Evolutionary conservation across 2,113 vertebrate species (phyloP).

Genomic region (Dasyprocta punctata): DNA sequence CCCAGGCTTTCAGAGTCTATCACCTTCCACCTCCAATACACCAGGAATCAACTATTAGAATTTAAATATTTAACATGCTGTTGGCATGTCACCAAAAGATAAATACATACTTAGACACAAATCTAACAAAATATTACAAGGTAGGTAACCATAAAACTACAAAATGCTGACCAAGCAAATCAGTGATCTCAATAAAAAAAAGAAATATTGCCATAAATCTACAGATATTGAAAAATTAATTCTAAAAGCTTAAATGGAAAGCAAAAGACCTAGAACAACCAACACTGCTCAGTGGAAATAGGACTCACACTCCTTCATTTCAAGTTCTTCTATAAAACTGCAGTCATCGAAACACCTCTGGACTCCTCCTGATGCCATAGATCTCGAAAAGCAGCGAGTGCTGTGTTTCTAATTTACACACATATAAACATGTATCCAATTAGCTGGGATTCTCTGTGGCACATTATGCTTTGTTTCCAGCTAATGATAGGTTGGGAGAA

Average conservation of each 20-base stretch:
- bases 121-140: background rate
- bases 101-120: background rate
- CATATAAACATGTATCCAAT: background rate
- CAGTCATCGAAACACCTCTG: too few relatives aligned
- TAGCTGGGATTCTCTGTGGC: background rate
- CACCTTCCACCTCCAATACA: background rate
- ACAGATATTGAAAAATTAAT: background rate
- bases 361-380: background rate
- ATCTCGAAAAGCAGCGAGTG: background rate
- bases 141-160: background rate
- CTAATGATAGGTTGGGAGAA: background rate
- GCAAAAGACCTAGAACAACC: background rate
- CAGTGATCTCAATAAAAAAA: background rate
- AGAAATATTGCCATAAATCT: background rate
- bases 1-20: too few relatives aligned
- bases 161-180: background rate
- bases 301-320: background rate
- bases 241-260: background rate
- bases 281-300: background rate
- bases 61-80: background rate
- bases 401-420: background rate
- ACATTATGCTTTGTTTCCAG: background rate
- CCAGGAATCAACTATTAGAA: background rate
- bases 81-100: background rate
- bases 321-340: background rate